These are phyloP conservation scores for Neodontobutis hainanensis DNA, from an alignment of 2,113 vertebrate genomes.

Conservation along the genomic window DNA sequence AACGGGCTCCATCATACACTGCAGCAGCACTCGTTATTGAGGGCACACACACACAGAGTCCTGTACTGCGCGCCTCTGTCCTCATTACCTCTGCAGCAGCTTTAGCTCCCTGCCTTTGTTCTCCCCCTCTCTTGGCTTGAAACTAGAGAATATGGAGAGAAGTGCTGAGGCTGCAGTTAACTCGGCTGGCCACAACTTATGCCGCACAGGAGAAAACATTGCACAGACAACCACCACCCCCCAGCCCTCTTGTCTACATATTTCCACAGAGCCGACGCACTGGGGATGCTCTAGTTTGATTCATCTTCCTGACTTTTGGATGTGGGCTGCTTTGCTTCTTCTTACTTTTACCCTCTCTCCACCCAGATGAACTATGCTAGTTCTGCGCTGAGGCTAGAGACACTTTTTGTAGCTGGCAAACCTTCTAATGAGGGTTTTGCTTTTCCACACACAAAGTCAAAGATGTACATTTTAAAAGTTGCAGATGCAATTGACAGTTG, in stretches of 20 bases:
- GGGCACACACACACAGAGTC: slow-evolving; percentile 59
- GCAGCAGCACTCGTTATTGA: slow-evolving; percentile 70
- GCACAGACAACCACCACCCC: slow-evolving; percentile 62
- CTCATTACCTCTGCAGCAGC: slow-evolving; percentile 78
- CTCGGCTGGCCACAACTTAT: slow-evolving; percentile 75
- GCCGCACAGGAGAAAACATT: slow-evolving; percentile 72
- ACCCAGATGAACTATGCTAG: background rate
- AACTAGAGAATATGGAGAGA: slow-evolving; percentile 75
- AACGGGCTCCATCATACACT: slow-evolving; percentile 67
- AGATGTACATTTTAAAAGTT: too few relatives aligned
- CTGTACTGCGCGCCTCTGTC: slow-evolving; percentile 67
- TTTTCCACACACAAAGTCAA: background rate
- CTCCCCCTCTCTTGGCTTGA: slow-evolving; percentile 72
- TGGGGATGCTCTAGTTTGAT: slow-evolving; percentile 59
- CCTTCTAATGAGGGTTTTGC: background rate
- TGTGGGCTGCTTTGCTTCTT: slow-evolving; percentile 17
- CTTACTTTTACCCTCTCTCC: slow-evolving; percentile 6
- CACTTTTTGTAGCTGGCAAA: background rate
- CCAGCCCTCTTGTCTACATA: slow-evolving; percentile 65
- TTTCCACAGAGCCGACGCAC: slow-evolving; percentile 53
- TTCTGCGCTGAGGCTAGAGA: background rate
- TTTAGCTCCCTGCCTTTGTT: slow-evolving; percentile 74
- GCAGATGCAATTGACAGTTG: too few relatives aligned
- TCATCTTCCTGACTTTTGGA: slow-evolving; percentile 44
- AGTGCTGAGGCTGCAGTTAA: slow-evolving; percentile 79